A percentile compares a stretch with the other conserved stretches of the same genome.
These are phyloP conservation scores for Drosophila erecta DNA, from an alignment of 1,140 invertebrate species.

Conservation along the genomic window DNA sequence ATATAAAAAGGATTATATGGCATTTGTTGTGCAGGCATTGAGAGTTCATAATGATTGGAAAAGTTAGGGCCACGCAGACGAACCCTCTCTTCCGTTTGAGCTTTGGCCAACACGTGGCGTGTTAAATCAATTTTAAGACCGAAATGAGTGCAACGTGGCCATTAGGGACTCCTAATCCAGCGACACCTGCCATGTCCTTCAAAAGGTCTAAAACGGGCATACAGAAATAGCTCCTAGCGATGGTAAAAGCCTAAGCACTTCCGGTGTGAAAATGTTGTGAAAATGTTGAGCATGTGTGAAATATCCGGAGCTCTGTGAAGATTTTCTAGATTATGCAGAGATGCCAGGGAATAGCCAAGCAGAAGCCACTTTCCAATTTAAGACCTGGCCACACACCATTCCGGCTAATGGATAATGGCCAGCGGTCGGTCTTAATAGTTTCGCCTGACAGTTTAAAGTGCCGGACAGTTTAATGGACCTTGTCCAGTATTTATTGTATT, in stretches of 20 bases:
- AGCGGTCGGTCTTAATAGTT: slow-evolving; percentile 38
- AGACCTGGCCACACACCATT: slow-evolving; percentile 16
- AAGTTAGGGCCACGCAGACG: slow-evolving; percentile 64
- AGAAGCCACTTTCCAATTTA: slow-evolving; percentile 30
- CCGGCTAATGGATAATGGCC: slow-evolving; percentile 40
- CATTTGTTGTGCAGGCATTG: slow-evolving; percentile 55
- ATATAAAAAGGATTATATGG: slow-evolving; percentile 82
- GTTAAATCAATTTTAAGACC: slow-evolving; percentile 70
- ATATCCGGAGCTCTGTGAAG: slow-evolving; percentile 20
- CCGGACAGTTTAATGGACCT: slow-evolving; percentile 69
- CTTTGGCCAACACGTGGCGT: slow-evolving; percentile 23
- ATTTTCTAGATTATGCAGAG: slow-evolving; percentile 28
- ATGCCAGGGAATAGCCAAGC: slow-evolving; percentile 11
- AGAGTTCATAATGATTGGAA: slow-evolving; percentile 81
- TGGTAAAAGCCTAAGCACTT: slow-evolving; percentile 32
- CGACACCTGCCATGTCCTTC: slow-evolving; percentile 29
- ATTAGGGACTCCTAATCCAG: slow-evolving; percentile 19
- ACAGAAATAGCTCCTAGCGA: slow-evolving; percentile 37
- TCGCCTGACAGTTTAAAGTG: slow-evolving; percentile 70
- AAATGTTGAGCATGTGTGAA: slow-evolving; percentile 25
- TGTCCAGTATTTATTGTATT: slow-evolving; percentile 75
- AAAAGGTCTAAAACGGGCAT: background rate
- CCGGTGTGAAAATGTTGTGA: slow-evolving; percentile 19
- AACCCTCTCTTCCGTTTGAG: slow-evolving; percentile 4
- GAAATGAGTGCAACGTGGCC: slow-evolving; percentile 50